phyloP scores from a whole-genome alignment of 2,888 invertebrate genomes.

The Tigriopus californicus region DNA sequence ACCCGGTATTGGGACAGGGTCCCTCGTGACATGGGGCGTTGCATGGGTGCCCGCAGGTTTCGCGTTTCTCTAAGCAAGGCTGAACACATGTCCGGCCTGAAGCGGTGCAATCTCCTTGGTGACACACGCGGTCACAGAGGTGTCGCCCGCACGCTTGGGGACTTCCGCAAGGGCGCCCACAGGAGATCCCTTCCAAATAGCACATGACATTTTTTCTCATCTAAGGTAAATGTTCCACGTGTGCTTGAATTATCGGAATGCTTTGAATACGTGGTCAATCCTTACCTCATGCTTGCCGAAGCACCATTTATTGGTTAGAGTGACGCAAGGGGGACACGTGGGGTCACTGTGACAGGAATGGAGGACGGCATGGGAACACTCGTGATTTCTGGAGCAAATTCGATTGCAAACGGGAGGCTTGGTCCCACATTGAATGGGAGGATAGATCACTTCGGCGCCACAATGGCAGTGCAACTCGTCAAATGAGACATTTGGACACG shows the following conservation, averaged over 20 bases:
- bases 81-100: slow-evolving; percentile 53
- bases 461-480: slow-evolving; percentile 81
- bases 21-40: slow-evolving; percentile 59
- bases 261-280: no score
- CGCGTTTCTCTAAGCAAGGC: slow-evolving; percentile 47
- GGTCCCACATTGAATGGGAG: slow-evolving; percentile 83
- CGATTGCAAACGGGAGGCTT: slow-evolving; percentile 57
- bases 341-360: slow-evolving; percentile 62
- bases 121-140: slow-evolving; percentile 55
- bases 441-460: slow-evolving; percentile 62
- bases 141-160: slow-evolving; percentile 63
- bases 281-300: slow-evolving; percentile 52
- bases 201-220: slow-evolving; percentile 58
- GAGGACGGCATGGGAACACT: slow-evolving; percentile 60
- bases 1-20: slow-evolving; percentile 46
- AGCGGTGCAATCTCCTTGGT: slow-evolving; percentile 48
- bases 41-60: slow-evolving; percentile 67
- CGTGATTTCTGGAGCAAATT: slow-evolving; percentile 52
- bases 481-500: slow-evolving; percentile 33
- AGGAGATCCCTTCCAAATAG: slow-evolving; percentile 65
- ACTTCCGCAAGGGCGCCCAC: slow-evolving; percentile 68
- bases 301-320: slow-evolving; percentile 65
- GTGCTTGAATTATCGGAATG: no score
- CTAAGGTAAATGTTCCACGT: no score
- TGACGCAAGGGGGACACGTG: slow-evolving; percentile 62